These are phyloP conservation scores for Drosophila insularis DNA, from an alignment of 1,140 invertebrate species.

Conservation along the genomic window DNA sequence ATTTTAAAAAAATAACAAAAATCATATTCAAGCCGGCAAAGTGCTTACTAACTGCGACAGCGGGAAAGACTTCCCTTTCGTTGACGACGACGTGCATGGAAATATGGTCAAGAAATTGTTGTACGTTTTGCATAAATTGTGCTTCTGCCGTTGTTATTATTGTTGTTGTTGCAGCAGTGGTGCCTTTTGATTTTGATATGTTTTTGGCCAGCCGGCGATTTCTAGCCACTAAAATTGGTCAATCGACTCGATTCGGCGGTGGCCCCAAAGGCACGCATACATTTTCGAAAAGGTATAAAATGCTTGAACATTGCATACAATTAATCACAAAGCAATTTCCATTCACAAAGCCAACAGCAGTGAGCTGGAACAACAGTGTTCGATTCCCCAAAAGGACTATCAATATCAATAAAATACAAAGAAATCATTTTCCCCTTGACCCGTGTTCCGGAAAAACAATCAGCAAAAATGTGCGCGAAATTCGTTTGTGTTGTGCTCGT, in stretches of 20 bases:
- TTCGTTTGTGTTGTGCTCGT: conserved; percentile 79
- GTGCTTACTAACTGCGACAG: not conserved
- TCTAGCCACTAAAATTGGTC: conserved; percentile 73
- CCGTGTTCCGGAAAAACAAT: conserved; percentile 19
- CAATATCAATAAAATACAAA: conserved; percentile 25
- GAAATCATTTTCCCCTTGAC: conserved; percentile 2
- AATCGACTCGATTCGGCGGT: conserved; percentile 24
- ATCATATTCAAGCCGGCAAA: conserved; percentile 61
- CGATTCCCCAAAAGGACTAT: conserved; percentile 59
- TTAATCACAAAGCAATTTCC: conserved; percentile 82
- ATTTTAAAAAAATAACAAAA: conserved; percentile 47
- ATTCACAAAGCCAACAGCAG: conserved; percentile 74
- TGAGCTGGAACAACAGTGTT: conserved; percentile 53
- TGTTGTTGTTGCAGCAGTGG: conserved; percentile 56
- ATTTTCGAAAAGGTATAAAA: conserved; percentile 77
- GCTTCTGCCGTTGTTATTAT: conserved; percentile 41
- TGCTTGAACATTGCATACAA: conserved; percentile 67
- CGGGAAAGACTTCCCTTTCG: conserved; percentile 71
- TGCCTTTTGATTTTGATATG: conserved; percentile 44
- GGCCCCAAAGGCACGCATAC: conserved; percentile 36
- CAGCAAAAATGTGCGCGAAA: conserved; percentile 78
- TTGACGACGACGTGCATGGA: conserved; percentile 71
- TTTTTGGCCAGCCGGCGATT: conserved; percentile 61
- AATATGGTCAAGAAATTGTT: conserved; percentile 78
- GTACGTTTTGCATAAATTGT: conserved; percentile 75